These are phyloP conservation scores for Drosophila longiperda DNA, from an alignment of 2,888 invertebrate genomes.

Conservation along the genomic window DNA sequence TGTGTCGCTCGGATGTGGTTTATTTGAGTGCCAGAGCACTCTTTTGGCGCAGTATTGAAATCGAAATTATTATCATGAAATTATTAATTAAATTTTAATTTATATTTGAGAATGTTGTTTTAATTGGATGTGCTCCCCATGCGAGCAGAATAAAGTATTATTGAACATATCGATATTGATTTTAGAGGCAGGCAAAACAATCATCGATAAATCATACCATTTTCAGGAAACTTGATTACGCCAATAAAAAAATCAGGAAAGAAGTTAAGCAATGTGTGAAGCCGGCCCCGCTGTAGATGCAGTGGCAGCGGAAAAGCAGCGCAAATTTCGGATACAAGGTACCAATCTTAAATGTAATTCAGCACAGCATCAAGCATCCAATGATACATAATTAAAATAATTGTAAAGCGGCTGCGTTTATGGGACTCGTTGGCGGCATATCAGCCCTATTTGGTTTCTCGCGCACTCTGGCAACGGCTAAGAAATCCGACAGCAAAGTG, in stretches of 20 bases:
- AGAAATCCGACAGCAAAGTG: constrained; percentile 91
- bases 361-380: not conserved
- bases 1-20: constrained; percentile 10
- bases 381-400: not conserved
- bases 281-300: too few species aligned
- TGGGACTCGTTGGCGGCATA: constrained; percentile 87
- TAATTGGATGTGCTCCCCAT: not conserved
- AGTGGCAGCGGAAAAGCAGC: constrained; percentile 68
- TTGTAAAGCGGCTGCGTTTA: constrained; percentile 81
- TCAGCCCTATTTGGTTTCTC: constrained; percentile 94
- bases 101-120: not conserved
- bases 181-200: not conserved
- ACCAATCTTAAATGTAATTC: not conserved
- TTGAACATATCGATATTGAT: not conserved
- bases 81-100: not conserved
- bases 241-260: constrained; percentile 36
- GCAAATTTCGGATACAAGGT: constrained; percentile 74
- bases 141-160: not conserved
- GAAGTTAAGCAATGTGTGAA: constrained; percentile 40
- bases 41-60: not conserved
- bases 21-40: not conserved
- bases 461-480: constrained; percentile 90
- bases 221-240: constrained; percentile 44
- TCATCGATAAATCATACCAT: constrained; percentile 2
- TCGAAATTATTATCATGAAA: too few species aligned